Evolutionary conservation across 2,888 invertebrate genomes (phyloP).

Genomic region (Nemotelus nigrinus): DNA sequence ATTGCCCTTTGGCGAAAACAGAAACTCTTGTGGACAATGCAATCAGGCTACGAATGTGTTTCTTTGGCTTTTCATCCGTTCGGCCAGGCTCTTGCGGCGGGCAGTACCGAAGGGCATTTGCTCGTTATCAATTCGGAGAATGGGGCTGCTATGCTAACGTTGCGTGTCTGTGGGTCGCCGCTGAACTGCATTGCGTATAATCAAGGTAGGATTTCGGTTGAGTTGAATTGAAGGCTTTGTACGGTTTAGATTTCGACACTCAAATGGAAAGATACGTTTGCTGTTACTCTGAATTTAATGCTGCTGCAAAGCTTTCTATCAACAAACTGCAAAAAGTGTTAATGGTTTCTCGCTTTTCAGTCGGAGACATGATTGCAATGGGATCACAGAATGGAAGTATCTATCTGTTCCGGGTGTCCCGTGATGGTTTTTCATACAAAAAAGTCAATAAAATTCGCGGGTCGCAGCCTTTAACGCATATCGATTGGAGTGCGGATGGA

Average conservation of each 20-base stretch:
- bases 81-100: conserved; percentile 86
- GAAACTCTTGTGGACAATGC: conserved; percentile 86
- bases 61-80: conserved; percentile 88
- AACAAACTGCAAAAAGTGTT: neutral
- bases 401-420: conserved; percentile 83
- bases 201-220: conserved; percentile 71
- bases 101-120: conserved; percentile 89
- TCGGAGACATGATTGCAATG: conserved; percentile 86
- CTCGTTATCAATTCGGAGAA: conserved; percentile 87
- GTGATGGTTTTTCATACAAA: conserved; percentile 90
- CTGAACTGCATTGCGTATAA: conserved; percentile 88
- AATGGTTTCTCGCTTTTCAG: conserved; percentile 65
- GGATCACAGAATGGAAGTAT: conserved; percentile 88
- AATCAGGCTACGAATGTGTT: conserved; percentile 89
- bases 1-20: conserved; percentile 92
- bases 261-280: neutral
- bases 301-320: neutral
- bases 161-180: conserved; percentile 87
- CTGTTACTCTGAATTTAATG: neutral
- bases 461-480: conserved; percentile 82
- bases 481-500: conserved; percentile 93
- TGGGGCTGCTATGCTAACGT: conserved; percentile 84
- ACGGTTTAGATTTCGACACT: neutral
- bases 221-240: conserved; percentile 50
- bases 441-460: conserved; percentile 89